phyloP scores from a whole-genome alignment of 2,113 vertebrate species.

The Clinocottus analis region DNA sequence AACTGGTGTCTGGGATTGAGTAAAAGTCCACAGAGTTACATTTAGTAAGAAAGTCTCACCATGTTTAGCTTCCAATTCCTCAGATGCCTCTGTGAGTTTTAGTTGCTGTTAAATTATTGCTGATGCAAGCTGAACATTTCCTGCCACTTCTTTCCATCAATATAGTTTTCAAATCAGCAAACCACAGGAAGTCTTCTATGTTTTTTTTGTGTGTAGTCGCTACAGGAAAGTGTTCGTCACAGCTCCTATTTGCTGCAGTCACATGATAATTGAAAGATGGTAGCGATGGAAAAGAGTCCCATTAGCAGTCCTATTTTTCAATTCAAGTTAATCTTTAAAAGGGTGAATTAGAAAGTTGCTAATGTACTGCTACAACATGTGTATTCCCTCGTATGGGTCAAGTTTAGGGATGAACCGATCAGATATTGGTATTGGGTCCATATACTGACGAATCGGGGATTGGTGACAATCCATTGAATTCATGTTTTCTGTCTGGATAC shows the following conservation, averaged over 20 bases:
- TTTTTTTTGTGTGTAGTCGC: constrained; percentile 22
- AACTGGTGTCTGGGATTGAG: too few relatives aligned
- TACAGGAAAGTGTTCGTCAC: constrained; percentile 29
- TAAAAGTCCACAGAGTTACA: neutral
- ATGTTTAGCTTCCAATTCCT: neutral
- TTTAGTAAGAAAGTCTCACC: neutral
- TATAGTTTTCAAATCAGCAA: constrained; percentile 30
- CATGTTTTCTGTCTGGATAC: too few relatives aligned
- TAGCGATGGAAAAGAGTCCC: neutral
- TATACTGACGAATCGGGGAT: neutral
- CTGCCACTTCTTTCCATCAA: constrained; percentile 10
- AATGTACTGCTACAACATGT: neutral
- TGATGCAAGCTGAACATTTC: constrained; percentile 5
- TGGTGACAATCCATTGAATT: too few relatives aligned
- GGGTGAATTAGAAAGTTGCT: neutral
- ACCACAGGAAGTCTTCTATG: constrained; percentile 49
- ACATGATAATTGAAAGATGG: neutral
- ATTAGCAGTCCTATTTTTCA: neutral
- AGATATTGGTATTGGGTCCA: neutral
- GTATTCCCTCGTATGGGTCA: too few relatives aligned
- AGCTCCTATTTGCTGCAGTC: neutral
- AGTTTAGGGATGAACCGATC: neutral
- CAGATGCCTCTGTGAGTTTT: neutral
- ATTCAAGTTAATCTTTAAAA: neutral
- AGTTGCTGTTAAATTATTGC: constrained; percentile 16